Percentiles rank a stretch among this genome's conserved stretches.
These are phyloP conservation scores for Sinonovacula constricta DNA, from an alignment of 1,140 invertebrate species.

Conservation along the genomic window DNA sequence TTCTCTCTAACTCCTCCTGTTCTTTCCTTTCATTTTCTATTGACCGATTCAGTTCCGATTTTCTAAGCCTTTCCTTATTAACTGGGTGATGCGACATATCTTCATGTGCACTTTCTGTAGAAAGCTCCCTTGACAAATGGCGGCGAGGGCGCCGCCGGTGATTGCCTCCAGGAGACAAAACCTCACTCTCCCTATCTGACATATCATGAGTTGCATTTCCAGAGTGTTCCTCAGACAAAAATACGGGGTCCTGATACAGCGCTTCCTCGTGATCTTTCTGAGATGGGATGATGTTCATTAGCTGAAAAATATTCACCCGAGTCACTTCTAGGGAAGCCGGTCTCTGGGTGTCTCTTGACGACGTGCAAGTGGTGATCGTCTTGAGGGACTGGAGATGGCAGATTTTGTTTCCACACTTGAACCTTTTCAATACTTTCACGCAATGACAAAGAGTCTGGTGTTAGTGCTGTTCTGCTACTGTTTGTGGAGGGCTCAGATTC, in stretches of 20 bases:
- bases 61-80: constrained; percentile 44
- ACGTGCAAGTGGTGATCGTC: constrained; percentile 36
- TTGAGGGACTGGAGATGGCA: constrained; percentile 59
- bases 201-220: background rate
- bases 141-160: constrained; percentile 49
- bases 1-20: constrained; percentile 34
- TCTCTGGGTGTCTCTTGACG: constrained; percentile 60
- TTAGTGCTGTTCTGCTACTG: constrained; percentile 63
- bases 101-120: constrained; percentile 32
- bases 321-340: constrained; percentile 58
- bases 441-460: constrained; percentile 73
- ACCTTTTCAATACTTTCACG: constrained; percentile 77
- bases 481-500: constrained; percentile 54
- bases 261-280: background rate
- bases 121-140: constrained; percentile 36
- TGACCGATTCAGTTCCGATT: constrained; percentile 45
- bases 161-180: constrained; percentile 47
- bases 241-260: constrained; percentile 34
- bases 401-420: constrained; percentile 70
- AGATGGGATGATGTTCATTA: constrained; percentile 49
- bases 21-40: constrained; percentile 49
- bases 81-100: constrained; percentile 41
- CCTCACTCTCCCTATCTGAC: constrained; percentile 37
- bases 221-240: constrained; percentile 33
- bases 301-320: constrained; percentile 64